Evolutionary conservation across 2,113 vertebrate genomes (phyloP).

Genomic region (Zapornia atra): DNA sequence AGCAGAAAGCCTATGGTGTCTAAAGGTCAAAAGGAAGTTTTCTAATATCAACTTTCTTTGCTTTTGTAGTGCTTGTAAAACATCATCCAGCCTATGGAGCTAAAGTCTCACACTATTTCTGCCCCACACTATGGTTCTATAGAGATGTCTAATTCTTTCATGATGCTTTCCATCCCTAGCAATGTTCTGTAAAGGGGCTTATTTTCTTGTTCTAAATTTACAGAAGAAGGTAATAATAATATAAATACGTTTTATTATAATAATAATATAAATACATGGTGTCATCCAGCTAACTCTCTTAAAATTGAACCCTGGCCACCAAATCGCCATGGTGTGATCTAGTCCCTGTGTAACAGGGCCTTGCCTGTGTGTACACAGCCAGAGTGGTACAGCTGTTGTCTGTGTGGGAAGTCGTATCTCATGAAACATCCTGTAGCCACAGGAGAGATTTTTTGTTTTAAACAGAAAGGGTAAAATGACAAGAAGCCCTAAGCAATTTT

Average conservation of each 20-base stretch:
- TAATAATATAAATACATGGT: neutral
- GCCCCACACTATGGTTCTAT: neutral
- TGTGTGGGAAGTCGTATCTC: neutral
- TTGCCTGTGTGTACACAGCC: neutral
- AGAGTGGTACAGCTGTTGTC: neutral
- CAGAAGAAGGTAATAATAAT: neutral
- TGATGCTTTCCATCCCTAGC: neutral
- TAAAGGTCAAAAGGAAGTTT: conserved; percentile 3
- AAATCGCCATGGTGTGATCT: neutral
- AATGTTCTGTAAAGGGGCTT: neutral
- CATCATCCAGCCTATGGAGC: neutral
- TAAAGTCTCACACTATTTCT: neutral
- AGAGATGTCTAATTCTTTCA: neutral
- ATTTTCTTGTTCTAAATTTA: neutral
- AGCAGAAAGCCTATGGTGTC: neutral
- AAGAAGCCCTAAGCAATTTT: neutral
- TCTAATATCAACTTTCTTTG: neutral
- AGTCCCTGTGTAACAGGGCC: neutral
- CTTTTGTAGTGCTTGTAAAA: neutral
- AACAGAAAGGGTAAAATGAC: neutral
- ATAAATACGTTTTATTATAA: neutral
- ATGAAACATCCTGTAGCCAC: neutral
- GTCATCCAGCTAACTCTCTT: neutral
- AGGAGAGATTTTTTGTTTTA: neutral
- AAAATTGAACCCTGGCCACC: neutral